These are phyloP conservation scores for Cyclura pinguis DNA, from an alignment of 2,797 vertebrate species.

Conservation along the genomic window DNA sequence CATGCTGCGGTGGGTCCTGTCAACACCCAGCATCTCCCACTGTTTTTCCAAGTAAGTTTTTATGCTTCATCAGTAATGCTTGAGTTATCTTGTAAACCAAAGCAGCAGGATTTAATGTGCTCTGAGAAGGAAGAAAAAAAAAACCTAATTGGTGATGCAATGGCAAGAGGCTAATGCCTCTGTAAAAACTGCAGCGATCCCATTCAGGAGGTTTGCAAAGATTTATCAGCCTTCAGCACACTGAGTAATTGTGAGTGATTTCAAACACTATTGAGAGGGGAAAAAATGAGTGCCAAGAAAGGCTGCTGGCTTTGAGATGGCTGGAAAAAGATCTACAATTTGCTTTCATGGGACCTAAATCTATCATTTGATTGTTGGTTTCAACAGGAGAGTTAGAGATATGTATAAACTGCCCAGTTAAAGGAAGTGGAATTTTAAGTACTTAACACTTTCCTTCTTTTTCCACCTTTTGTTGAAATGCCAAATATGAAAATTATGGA, in stretches of 20 bases:
- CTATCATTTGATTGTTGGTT: background rate
- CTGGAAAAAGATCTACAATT: constrained; percentile 71
- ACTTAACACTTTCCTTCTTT: background rate
- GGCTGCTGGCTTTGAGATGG: constrained; percentile 72
- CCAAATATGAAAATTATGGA: background rate
- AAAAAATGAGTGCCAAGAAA: constrained; percentile 60
- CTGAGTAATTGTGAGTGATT: constrained; percentile 79
- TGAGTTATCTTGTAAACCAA: constrained; percentile 90
- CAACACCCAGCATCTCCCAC: constrained; percentile 85
- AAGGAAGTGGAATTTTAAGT: background rate
- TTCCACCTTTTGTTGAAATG: background rate
- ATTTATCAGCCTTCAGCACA: constrained; percentile 86
- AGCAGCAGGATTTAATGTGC: constrained; percentile 91
- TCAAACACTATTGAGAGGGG: constrained; percentile 73
- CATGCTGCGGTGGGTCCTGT: constrained; percentile 93
- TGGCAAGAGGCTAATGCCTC: constrained; percentile 93
- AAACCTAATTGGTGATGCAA: constrained; percentile 91
- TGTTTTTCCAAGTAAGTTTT: constrained; percentile 97
- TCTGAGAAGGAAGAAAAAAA: constrained; percentile 79
- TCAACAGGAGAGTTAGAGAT: background rate
- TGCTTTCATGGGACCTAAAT: constrained; percentile 61
- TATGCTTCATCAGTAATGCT: constrained; percentile 95
- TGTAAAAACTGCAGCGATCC: constrained; percentile 88
- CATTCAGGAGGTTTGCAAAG: constrained; percentile 92
- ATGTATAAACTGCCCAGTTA: background rate